Evolutionary conservation across 2,113 vertebrate genomes (phyloP), one percentile per base, ranked within the genome.

Genomic region (Alouatta palliata): DNA sequence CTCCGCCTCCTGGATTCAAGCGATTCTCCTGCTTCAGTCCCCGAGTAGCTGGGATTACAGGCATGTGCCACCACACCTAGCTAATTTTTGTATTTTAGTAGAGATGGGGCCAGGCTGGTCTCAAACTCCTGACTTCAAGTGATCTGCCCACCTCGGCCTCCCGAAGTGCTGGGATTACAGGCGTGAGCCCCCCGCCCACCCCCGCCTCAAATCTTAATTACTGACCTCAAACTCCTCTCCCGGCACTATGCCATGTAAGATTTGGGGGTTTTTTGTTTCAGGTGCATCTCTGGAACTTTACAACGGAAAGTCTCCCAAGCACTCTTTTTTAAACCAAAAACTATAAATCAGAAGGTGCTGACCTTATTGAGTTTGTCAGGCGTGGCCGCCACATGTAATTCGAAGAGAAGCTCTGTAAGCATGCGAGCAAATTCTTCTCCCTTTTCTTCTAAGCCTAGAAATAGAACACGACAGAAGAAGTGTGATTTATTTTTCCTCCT

Each of bases 341-440:
- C 79, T 37, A 56, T 43, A n/a, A 80, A n/a, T 17, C 64, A 47
- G 85, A 32, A 27, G 85, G 64, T 75, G 83, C 98, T 91, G 75
- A 99, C 99, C 99, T 99, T 99, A 97, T 99, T 99, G 79, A 99
- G 99, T 97, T 99, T 99, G 98, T 99, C 99, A 87, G 99, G 99
- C 0, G 99, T 99, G 80, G 99, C 99, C 37, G 99, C 99, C n/a
- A 99, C 98, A 5, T 99, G 99, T 89, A 99, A 98, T 97, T 99
- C 99, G 98, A 99, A 99, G 23, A 99, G 99, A 95, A 99, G 98
- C 97, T 99, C 99, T 0, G 99, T 99, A 37, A 99, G 98, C 98
- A 99, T 98, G 83, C 99, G 99, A 71, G 99, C 98, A 98, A 99
- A 99, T 98, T 99, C 99, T 97, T 99, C 99, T n/a, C 98, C 98